Evolutionary conservation across 92 coral and sea anemone genomes (phyloP), one percentile per base, ranked within the genome.

Genomic region (Anthopleura xanthogrammica): DNA sequence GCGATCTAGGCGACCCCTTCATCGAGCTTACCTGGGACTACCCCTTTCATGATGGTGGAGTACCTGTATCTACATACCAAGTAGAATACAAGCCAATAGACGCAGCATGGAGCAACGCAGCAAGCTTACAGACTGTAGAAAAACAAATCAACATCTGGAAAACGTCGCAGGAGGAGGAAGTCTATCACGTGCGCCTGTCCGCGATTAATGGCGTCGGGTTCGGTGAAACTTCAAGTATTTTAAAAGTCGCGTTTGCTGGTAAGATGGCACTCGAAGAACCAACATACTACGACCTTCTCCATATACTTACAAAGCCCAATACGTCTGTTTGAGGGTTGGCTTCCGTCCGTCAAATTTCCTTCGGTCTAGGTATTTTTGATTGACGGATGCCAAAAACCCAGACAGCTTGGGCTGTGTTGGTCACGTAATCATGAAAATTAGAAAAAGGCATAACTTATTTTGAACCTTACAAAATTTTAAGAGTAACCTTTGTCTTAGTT

Each of bases 31-130:
- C 78, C 17, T 84, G 87, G 87, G 83, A 71, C 5, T 78, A 64
- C 75, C 87, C 87, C 48, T 78, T 72, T 42, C 77, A 84, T 57
- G 87, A 84, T 48, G 87, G 87, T 9, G 87, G 87, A 23, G 77
- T 77, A 39, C 20, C 46, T 1, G 87, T 84, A 3, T 57, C 82
- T 41, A 82, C 60, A 16, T 84, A 84, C 87, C 73, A 66, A 39
- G 80, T 84, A 14, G 83, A 84, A 78, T 77, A 84, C 87, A 84
- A 77, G 55, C 77, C 83, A 36, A 62, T 76, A 46, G 83, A 79
- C 41, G 24, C 66, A 22, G 14, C 87, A 12, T 84, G 87, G 87
- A 62, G 36, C 20, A 78, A 12, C 16, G 87, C 87, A 14, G 80
- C 80, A 1, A 48, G 54, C 16, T 39, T 52, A 39, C 83, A 20